phyloP scores from a whole-genome alignment of 2,797 vertebrate genomes.

The Coendou prehensilis region DNA sequence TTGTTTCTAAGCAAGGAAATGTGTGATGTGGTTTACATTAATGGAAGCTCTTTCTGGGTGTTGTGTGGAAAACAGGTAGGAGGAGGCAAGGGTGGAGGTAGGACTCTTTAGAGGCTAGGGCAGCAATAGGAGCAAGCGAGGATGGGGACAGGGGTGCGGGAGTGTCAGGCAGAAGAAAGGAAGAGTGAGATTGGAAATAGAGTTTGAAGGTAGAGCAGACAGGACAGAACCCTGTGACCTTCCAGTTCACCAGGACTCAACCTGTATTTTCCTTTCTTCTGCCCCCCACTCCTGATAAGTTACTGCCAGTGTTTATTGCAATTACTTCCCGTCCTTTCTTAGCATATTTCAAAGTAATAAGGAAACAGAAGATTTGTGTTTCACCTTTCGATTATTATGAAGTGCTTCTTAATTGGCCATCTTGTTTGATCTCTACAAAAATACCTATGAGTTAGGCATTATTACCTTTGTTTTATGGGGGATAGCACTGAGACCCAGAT shows the following conservation, averaged over 20 bases:
- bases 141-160: background rate
- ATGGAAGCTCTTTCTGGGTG: background rate
- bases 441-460: background rate
- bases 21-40: background rate
- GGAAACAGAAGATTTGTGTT: background rate
- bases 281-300: accelerated
- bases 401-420: background rate
- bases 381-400: background rate
- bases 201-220: background rate
- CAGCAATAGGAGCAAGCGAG: background rate
- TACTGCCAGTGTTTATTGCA: background rate
- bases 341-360: background rate
- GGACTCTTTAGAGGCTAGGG: background rate
- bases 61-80: background rate
- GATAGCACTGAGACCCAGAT: background rate
- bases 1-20: background rate
- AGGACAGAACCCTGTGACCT: background rate
- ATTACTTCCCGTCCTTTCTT: background rate
- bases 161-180: background rate
- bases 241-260: background rate
- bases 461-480: background rate
- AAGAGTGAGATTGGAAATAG: background rate
- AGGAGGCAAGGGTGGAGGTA: background rate
- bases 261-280: background rate
- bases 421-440: background rate